phyloP scores from a whole-genome alignment of 2,113 vertebrate species.

The Nothocercus julius region DNA sequence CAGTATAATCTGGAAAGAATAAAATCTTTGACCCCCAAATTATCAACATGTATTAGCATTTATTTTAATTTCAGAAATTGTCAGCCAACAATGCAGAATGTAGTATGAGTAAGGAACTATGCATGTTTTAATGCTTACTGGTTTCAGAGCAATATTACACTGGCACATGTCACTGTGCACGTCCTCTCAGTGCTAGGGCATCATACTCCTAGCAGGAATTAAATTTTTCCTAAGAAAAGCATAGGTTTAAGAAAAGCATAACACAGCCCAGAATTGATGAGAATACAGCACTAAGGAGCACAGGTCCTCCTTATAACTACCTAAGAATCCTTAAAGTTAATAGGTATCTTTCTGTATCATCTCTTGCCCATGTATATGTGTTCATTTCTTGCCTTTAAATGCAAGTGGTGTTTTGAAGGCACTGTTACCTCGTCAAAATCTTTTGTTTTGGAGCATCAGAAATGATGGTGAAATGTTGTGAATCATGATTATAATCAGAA shows the following conservation, averaged over 20 bases:
- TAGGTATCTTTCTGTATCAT: not conserved
- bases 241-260: not conserved
- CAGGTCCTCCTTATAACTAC: no score
- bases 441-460: not conserved
- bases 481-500: not conserved
- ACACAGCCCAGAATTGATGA: not conserved
- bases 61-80: not conserved
- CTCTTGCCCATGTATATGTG: not conserved
- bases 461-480: rapidly evolving
- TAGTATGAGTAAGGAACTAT: not conserved
- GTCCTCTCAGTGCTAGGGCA: not conserved
- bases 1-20: not conserved
- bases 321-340: not conserved
- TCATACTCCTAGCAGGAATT: not conserved
- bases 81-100: not conserved
- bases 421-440: not conserved
- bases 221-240: not conserved
- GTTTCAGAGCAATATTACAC: not conserved
- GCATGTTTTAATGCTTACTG: not conserved
- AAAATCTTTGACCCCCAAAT: not conserved
- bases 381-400: not conserved
- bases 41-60: not conserved
- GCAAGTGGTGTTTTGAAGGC: not conserved
- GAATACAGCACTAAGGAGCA: not conserved
- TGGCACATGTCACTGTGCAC: not conserved